Percentiles rank a stretch among this genome's conserved stretches.
These are phyloP conservation scores for Ammodramus savannarum DNA, from an alignment of 2,113 vertebrate species.

Conservation along the genomic window DNA sequence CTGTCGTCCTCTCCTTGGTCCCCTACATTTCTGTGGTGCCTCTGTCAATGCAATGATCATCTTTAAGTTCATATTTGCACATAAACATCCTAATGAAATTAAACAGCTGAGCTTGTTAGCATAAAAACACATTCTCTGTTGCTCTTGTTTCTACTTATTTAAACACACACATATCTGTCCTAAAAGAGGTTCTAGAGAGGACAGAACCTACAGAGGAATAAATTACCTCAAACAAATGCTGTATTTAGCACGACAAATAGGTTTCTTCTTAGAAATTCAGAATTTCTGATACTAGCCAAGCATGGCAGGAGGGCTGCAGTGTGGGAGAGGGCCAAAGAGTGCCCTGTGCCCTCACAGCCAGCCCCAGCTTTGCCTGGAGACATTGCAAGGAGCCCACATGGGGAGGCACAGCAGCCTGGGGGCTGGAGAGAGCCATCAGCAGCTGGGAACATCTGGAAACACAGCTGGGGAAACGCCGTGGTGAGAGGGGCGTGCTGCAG, in stretches of 20 bases:
- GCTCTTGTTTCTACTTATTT: not conserved
- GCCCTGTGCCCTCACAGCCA: not conserved
- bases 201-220: not conserved
- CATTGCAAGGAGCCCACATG: not conserved
- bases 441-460: not conserved
- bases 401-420: not conserved
- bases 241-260: not conserved
- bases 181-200: not conserved
- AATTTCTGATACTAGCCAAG: not conserved
- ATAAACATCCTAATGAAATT: not conserved
- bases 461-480: fast-evolving
- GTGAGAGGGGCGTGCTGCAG: not conserved
- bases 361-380: too few species aligned
- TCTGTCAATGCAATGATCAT: not conserved
- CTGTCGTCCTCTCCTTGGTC: not conserved
- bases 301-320: not conserved
- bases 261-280: not conserved
- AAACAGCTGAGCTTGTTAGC: not conserved
- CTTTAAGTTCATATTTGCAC: not conserved
- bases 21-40: not conserved
- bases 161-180: not conserved
- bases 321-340: too few species aligned
- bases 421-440: not conserved
- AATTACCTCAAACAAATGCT: not conserved
- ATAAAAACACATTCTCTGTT: not conserved